Evolutionary conservation across 2,888 invertebrate genomes (phyloP), one percentile per base, ranked within the genome.

Genomic region (Magallana nippona): DNA sequence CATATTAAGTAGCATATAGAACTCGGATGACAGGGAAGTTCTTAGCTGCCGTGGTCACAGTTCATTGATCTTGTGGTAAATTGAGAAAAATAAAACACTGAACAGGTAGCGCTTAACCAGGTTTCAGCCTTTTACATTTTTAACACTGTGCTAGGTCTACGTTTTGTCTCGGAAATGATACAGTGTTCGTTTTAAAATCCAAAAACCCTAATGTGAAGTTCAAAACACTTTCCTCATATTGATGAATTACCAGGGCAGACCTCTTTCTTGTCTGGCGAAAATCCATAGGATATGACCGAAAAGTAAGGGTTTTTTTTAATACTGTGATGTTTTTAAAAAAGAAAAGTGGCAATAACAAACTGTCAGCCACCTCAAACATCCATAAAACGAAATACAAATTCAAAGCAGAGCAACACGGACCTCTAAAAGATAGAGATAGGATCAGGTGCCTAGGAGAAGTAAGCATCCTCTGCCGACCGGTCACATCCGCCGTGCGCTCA

Each of bases 61-160:
- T 79, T 55, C 15, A 32, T 79, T 10, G 2, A 15, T 55, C 55
- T 55, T 79, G 32, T 10, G 19, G n/a, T 17, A 44, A 2, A 32
- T 1, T 56, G 11, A 56, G 57, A 57, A 57, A 55, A 79, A 60
- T 83, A 19, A 17, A 78, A 78, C 27, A 55, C 58, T 19, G 55
- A 10, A 32, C 78, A 57, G 27, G 10, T 32, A 11, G 22, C 22
- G 1, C 32, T n/a, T 13, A 83, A 27, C 32, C 83, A 56, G 2
- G 62, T 32, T 22, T 83, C 55, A n/a, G 83, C 83, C 56, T 79
- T 27, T 10, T 60, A 62, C 5, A 79, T 11, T 78, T n/a, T 17
- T 78, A 10, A 78, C n/a, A 8, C 1, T n/a, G 10, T 44, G 78
- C 63, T 10, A 78, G 78, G 11, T 78, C 55, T 13, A 55, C 55